phyloP scores from a whole-genome alignment of 1,140 invertebrate species.

The Platorchestia sp. region DNA sequence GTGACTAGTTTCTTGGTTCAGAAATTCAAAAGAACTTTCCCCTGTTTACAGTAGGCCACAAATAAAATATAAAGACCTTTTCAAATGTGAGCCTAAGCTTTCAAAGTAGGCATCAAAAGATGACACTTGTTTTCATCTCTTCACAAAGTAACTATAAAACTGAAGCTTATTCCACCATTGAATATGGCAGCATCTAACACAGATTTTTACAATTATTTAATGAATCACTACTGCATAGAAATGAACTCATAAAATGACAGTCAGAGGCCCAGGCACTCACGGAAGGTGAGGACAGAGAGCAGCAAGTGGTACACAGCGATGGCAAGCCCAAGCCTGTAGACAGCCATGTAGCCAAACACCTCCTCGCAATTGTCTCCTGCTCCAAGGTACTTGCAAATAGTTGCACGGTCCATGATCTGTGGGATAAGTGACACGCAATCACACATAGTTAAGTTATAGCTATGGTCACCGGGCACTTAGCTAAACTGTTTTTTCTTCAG shows the following conservation, averaged over 20 bases:
- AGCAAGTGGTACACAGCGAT: constrained; percentile 71
- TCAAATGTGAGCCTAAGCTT: too few relatives aligned
- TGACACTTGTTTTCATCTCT: too few relatives aligned
- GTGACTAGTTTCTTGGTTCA: too few relatives aligned
- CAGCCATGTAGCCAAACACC: constrained; percentile 72
- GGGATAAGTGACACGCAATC: constrained; percentile 57
- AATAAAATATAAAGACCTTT: too few relatives aligned
- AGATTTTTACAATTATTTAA: not conserved
- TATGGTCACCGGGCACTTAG: too few relatives aligned
- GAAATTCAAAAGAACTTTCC: too few relatives aligned
- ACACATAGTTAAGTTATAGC: not conserved
- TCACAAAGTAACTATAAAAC: too few relatives aligned
- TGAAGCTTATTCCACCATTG: too few relatives aligned
- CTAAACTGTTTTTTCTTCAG: too few relatives aligned
- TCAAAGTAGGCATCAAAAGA: too few relatives aligned
- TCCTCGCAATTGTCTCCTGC: constrained; percentile 71
- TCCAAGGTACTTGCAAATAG: constrained; percentile 70
- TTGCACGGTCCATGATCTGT: constrained; percentile 71
- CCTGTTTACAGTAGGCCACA: too few relatives aligned
- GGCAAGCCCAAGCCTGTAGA: constrained; percentile 72
- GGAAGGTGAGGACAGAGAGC: constrained; percentile 70
- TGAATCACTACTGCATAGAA: not conserved
- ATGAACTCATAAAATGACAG: not conserved
- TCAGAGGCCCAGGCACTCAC: constrained; percentile 54
- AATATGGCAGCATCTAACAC: too few relatives aligned